Percentiles rank a stretch among this genome's conserved stretches.
These are phyloP conservation scores for Zaprionus obscuricornis DNA, from an alignment of 2,888 invertebrate species.

Conservation along the genomic window DNA sequence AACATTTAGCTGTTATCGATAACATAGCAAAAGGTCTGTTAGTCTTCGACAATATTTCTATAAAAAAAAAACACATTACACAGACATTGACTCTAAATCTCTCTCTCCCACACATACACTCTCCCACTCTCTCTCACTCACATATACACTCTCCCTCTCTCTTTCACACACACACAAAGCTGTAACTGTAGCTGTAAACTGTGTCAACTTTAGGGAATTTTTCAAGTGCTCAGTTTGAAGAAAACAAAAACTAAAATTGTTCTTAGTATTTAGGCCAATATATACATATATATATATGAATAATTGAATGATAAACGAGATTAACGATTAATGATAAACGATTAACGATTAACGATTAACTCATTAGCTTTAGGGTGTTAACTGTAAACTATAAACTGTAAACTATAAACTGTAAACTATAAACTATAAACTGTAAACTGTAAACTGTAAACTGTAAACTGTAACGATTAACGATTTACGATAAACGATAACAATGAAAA, in stretches of 20 bases:
- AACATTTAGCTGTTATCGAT: no score
- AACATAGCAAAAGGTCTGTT: constrained; percentile 1
- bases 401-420: constrained; percentile 41
- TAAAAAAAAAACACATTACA: no score
- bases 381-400: constrained; percentile 35
- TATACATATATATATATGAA: no score
- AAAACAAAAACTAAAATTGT: constrained; percentile 26
- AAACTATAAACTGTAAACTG: constrained; percentile 32
- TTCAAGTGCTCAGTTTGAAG: constrained; percentile 62
- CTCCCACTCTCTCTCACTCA: background rate
- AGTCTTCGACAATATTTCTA: no score
- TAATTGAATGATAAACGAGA: no score
- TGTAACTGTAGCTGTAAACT: constrained; percentile 40
- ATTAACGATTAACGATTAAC: constrained; percentile 38
- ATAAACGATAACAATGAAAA: constrained; percentile 6
- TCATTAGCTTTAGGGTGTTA: constrained; percentile 46
- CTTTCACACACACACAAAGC: background rate
- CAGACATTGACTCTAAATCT: background rate
- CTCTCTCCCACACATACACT: no score
- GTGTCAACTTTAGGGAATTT: constrained; percentile 67
- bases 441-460: constrained; percentile 33
- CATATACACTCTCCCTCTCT: background rate
- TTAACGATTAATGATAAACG: constrained; percentile 10
- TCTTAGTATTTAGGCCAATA: no score
- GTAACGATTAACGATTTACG: constrained; percentile 35